These are phyloP conservation scores for Aurelia coerulea DNA, from an alignment of 30 jellyfish, hydroid and myxozoan genomes.

Conservation along the genomic window DNA sequence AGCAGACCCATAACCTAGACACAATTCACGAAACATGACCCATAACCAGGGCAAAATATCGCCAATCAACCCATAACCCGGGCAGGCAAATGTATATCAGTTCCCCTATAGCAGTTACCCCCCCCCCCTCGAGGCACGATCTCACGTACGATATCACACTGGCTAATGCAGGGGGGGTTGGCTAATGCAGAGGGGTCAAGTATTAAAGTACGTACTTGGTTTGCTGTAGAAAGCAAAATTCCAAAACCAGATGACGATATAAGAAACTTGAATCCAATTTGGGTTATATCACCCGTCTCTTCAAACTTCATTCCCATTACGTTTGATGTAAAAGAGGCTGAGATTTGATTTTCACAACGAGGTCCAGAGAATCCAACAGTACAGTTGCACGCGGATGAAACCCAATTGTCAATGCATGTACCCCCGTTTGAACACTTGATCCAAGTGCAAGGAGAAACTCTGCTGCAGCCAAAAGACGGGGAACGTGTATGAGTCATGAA, in stretches of 20 bases:
- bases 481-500: constrained; percentile 21
- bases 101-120: too few relatives aligned
- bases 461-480: constrained; percentile 50
- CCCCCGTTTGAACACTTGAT: constrained; percentile 55
- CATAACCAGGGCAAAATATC: too few relatives aligned
- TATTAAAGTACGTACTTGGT: constrained; percentile 28
- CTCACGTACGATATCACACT: too few relatives aligned
- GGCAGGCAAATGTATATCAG: too few relatives aligned
- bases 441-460: constrained; percentile 27
- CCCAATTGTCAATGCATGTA: constrained; percentile 65
- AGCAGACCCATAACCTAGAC: too few relatives aligned
- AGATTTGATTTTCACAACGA: constrained; percentile 32
- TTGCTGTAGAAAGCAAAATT: constrained; percentile 36
- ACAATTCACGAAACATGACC: too few relatives aligned
- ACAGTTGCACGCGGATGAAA: constrained; percentile 57
- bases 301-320: constrained; percentile 59
- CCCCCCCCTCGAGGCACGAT: too few relatives aligned
- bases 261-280: constrained; percentile 29
- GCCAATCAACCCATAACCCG: too few relatives aligned
- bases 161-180: too few relatives aligned
- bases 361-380: constrained; percentile 52
- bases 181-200: too few relatives aligned
- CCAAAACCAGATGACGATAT: constrained; percentile 40
- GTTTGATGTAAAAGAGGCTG: constrained; percentile 31
- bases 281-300: background rate